phyloP scores from a whole-genome alignment of 2,888 invertebrate genomes.

The Phengaris arion region DNA sequence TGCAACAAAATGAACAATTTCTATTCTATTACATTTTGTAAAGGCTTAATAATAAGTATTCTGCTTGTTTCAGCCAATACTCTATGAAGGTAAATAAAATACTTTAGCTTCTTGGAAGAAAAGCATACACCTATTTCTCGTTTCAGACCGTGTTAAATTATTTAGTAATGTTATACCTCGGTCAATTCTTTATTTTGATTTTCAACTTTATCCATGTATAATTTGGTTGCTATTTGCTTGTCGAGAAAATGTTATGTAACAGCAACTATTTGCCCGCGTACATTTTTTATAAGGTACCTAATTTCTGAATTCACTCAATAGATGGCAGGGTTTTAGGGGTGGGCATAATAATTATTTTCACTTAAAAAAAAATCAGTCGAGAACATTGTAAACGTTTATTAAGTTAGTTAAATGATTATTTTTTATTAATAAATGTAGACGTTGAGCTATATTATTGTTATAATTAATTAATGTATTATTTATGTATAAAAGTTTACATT shows the following conservation, averaged over 20 bases:
- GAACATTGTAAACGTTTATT: not conserved
- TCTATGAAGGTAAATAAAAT: constrained; percentile 4
- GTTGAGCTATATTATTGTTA: too few relatives aligned
- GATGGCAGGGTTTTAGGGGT: constrained; percentile 37
- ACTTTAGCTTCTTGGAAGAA: constrained; percentile 32
- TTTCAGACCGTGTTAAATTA: constrained; percentile 57
- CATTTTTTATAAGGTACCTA: constrained; percentile 57
- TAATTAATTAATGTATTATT: too few relatives aligned
- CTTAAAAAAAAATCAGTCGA: too few relatives aligned
- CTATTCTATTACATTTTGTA: not conserved
- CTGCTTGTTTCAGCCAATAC: not conserved
- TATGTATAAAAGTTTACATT: not conserved
- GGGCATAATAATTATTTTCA: not conserved
- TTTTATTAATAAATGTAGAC: not conserved
- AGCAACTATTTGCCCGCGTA: constrained; percentile 61
- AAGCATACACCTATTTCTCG: constrained; percentile 58
- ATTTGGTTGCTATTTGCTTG: constrained; percentile 48
- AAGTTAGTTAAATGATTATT: not conserved
- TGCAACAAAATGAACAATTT: not conserved
- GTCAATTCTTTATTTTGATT: constrained; percentile 41
- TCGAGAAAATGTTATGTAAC: constrained; percentile 50
- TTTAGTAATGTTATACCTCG: constrained; percentile 60
- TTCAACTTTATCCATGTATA: constrained; percentile 41
- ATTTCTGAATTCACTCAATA: constrained; percentile 36
- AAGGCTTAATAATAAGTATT: not conserved